phyloP scores from a whole-genome alignment of 2,797 vertebrate genomes.

The Rousettus madagascariensis region DNA sequence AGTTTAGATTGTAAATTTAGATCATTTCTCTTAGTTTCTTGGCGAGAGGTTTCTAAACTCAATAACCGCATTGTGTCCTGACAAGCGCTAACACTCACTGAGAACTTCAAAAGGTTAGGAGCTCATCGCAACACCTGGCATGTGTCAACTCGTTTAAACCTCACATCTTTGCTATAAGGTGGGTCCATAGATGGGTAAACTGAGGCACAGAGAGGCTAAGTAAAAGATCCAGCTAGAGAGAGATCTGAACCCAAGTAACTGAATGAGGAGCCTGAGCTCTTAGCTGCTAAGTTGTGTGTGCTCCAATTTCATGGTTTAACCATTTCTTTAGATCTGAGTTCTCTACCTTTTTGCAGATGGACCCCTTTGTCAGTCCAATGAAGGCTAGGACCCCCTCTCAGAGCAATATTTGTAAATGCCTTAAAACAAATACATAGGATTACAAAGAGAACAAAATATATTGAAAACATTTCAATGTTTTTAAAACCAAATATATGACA shows the following conservation, averaged over 20 bases:
- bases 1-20: background rate
- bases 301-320: background rate
- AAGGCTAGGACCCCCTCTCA: background rate
- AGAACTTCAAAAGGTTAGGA: background rate
- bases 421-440: background rate
- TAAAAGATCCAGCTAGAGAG: background rate
- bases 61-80: rapidly evolving
- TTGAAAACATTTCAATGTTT: background rate
- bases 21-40: background rate
- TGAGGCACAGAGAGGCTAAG: background rate
- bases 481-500: background rate
- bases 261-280: background rate
- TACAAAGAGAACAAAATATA: background rate
- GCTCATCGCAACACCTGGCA: background rate
- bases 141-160: background rate
- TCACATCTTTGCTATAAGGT: background rate
- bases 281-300: background rate
- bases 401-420: background rate
- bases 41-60: background rate
- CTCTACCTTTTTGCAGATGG: background rate
- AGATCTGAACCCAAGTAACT: background rate
- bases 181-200: background rate
- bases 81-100: background rate
- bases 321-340: background rate
- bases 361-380: background rate